A percentile compares a stretch with the other conserved stretches of the same genome.
Conservation (phyloP, 2,113 vertebrate species). For the Ovibos moschatus region DNA sequence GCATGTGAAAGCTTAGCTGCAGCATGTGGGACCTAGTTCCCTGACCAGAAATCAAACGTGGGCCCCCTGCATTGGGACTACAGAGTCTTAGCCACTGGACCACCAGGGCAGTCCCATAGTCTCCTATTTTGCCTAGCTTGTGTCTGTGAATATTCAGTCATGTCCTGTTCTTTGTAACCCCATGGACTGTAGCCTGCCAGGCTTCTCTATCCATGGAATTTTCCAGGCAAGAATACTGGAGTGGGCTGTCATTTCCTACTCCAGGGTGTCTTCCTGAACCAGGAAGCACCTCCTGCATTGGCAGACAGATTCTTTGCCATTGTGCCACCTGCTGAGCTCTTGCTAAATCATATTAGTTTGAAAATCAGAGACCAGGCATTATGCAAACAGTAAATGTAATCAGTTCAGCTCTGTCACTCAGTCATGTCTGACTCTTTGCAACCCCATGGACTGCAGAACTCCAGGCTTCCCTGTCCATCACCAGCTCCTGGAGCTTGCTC, state of each 20-base stretch:
- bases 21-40: background rate
- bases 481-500: background rate
- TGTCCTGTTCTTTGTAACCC: background rate
- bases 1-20: background rate
- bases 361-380: background rate
- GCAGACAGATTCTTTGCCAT: background rate
- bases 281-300: background rate
- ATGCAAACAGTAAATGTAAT: background rate
- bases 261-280: background rate
- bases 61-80: background rate
- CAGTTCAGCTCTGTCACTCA: background rate
- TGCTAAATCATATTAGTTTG: background rate
- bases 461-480: background rate
- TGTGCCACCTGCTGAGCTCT: background rate
- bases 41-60: background rate
- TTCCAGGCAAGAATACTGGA: background rate
- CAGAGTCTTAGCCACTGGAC: background rate
- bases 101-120: background rate
- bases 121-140: background rate
- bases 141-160: background rate
- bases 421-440: background rate
- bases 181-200: background rate
- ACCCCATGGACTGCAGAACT: background rate
- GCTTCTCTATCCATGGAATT: background rate
- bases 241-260: background rate